These are phyloP conservation scores for Caenorhabditis wallacei DNA, from an alignment of 2,888 invertebrate species.

Conservation along the genomic window DNA sequence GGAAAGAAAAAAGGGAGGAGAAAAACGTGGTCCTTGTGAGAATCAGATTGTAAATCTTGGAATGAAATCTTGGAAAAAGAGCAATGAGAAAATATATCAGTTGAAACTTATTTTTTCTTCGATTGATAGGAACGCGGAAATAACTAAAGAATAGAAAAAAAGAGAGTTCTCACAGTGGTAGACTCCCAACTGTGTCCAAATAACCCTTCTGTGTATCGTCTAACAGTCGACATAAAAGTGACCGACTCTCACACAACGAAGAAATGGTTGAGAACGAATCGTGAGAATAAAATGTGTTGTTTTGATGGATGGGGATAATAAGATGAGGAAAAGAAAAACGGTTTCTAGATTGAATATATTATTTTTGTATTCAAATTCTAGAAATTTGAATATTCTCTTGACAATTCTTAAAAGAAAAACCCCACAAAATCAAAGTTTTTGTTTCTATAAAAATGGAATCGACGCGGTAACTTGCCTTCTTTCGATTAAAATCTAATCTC, in stretches of 20 bases:
- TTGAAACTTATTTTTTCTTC: no score
- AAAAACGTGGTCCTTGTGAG: not conserved
- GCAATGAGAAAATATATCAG: not conserved
- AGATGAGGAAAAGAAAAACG: not conserved
- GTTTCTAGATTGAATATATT: not conserved
- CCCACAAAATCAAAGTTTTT: not conserved
- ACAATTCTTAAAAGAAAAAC: not conserved
- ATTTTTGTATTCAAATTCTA: no score
- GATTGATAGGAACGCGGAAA: no score
- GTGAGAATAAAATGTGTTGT: constrained; percentile 28
- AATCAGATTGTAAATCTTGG: constrained; percentile 39
- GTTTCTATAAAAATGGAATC: not conserved
- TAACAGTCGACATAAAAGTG: not conserved
- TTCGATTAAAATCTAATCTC: constrained; percentile 34
- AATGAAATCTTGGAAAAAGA: not conserved
- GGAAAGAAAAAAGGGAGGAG: constrained; percentile 29
- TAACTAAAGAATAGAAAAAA: not conserved
- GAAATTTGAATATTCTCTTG: no score
- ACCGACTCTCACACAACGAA: not conserved
- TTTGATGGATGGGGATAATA: constrained; percentile 37
- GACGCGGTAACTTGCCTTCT: constrained; percentile 44
- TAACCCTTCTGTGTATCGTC: not conserved
- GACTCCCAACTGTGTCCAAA: constrained; percentile 10
- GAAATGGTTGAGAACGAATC: not conserved
- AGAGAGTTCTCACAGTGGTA: not conserved